Evolutionary conservation across 2,797 vertebrate species (phyloP).

Genomic region (Poecilia gillii): DNA sequence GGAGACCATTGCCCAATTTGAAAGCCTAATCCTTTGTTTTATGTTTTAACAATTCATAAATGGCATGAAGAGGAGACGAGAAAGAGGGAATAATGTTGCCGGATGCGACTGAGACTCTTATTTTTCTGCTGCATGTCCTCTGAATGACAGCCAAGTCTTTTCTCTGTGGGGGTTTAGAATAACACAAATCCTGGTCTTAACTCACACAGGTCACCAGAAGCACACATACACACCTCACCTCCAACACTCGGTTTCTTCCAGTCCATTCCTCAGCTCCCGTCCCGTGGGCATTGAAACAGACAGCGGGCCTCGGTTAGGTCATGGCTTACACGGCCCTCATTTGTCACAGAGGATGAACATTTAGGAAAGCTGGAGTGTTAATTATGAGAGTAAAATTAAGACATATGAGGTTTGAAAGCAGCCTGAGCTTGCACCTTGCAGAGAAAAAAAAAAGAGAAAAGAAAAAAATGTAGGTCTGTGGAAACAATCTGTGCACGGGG

Average conservation of each 20-base stretch:
- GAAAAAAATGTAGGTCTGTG: conserved; percentile 28
- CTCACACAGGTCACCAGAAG: conserved; percentile 65
- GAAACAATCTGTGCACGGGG: conserved; percentile 4
- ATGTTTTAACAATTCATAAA: conserved; percentile 15
- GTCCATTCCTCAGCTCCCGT: conserved; percentile 69
- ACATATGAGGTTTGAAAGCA: conserved; percentile 57
- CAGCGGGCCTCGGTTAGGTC: conserved; percentile 76
- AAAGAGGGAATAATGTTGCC: conserved; percentile 21
- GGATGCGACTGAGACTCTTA: conserved; percentile 39
- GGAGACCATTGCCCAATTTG: conserved; percentile 3
- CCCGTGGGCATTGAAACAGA: conserved; percentile 74
- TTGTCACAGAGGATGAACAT: conserved; percentile 75
- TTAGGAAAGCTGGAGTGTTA: conserved; percentile 70
- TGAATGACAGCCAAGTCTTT: conserved; percentile 61
- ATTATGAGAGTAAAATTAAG: conserved; percentile 76
- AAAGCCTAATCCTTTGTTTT: conserved; percentile 27
- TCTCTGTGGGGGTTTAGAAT: conserved; percentile 54
- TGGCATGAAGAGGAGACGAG: conserved; percentile 37
- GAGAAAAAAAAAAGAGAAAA: conserved; percentile 2
- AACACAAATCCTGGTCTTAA: conserved; percentile 62
- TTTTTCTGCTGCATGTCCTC: conserved; percentile 59
- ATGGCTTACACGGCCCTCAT: conserved; percentile 75
- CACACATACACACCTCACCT: conserved; percentile 38
- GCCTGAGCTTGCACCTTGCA: conserved; percentile 26
- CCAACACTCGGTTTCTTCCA: conserved; percentile 37